Evolutionary conservation across 2,888 invertebrate species (phyloP), one percentile per base, ranked within the genome.

Genomic region (Magallana nippona): DNA sequence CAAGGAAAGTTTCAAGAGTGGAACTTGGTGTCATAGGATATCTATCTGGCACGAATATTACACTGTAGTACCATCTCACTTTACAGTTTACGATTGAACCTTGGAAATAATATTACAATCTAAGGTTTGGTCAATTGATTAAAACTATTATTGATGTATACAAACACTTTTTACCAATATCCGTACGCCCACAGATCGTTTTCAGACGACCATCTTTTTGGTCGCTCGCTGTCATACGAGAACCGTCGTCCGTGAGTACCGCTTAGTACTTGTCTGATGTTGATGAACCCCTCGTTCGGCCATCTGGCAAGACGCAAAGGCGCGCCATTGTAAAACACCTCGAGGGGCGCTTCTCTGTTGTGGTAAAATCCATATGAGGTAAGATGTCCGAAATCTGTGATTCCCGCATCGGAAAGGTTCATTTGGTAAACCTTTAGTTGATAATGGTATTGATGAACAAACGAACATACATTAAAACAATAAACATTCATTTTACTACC

Each of bases 271-370:
- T 84, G 83, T 0, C 84, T 83, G 55, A 91, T 86, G 82, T 91
- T 89, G 55, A 88, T 85, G 80, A 85, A 90, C 1, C 87, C 88
- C 88, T 90, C 79, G 56, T 90, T 89, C 1, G 90, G 90, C 89
- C 89, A 90, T 81, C 86, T 84, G 10, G 90, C 87, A 17, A 89
- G 82, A 11, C 83, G 83, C 1, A 90, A 71, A 2, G 90, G 89
- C 19, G 81, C 82, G 32, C 89, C 87, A 82, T 90, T 90, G 22
- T 86, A 86, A 79, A 89, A 90, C 10, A 90, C 80, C 82, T 90
- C 90, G 17, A 90, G 79, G 8, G 88, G 89, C 15, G 89, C 88
- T 10, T 78, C 81, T 19, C 85, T 57, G 0, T n/a, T 15, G 10
- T n/a, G 62, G 55, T 85, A 84, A 60, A 85, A 85, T 0, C 90